These are phyloP conservation scores for Netta rufina DNA, from an alignment of 2,797 vertebrate species.

Conservation along the genomic window DNA sequence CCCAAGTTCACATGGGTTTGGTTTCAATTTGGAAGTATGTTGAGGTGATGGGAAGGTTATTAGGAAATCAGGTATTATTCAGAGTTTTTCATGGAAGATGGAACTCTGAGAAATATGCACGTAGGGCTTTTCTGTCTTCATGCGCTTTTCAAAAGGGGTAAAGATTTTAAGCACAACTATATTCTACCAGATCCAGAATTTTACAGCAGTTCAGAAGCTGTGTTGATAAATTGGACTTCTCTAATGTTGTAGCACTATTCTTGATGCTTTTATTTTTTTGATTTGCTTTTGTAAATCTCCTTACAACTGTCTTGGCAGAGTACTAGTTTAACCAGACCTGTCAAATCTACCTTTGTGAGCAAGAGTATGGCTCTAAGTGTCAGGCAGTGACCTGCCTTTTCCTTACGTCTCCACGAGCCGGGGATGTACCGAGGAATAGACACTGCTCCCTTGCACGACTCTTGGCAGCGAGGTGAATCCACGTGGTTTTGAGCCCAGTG, in stretches of 20 bases:
- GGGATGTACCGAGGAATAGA: background rate
- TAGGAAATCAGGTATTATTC: background rate
- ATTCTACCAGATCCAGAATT: background rate
- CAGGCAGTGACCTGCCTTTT: background rate
- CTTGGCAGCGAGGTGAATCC: accelerated
- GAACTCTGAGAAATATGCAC: background rate
- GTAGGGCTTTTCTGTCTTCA: background rate
- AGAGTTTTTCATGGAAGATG: background rate
- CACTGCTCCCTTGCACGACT: background rate
- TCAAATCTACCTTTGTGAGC: background rate
- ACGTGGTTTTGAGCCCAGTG: background rate
- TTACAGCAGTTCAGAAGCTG: background rate
- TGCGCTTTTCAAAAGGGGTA: background rate
- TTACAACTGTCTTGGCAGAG: background rate
- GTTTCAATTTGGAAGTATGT: background rate
- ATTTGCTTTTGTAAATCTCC: background rate
- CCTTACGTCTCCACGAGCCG: background rate
- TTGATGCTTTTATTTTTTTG: background rate
- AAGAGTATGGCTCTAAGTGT: background rate
- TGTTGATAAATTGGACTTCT: background rate
- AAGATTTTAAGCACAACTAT: background rate
- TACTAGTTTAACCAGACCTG: background rate
- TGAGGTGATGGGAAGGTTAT: background rate
- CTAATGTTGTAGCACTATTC: background rate
- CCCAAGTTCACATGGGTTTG: background rate